phyloP scores from a whole-genome alignment of 2,888 invertebrate species.

The Nomada flava region DNA sequence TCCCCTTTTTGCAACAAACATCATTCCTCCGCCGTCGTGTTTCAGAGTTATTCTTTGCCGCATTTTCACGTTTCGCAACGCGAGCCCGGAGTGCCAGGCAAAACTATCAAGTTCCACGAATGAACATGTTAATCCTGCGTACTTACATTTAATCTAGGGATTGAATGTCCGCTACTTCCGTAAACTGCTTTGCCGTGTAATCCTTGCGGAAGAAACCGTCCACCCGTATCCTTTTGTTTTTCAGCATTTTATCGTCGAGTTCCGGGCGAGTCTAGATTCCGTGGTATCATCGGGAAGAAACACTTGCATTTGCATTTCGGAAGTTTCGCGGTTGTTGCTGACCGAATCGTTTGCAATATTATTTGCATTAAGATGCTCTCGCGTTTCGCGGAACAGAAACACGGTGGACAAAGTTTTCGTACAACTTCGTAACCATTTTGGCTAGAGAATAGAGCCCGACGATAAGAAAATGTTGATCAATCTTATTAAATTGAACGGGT shows the following conservation, averaged over 20 bases:
- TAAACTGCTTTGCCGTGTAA: neutral
- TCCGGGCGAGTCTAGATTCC: neutral
- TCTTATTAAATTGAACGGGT: neutral
- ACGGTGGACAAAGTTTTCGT: neutral
- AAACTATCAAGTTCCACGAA: neutral
- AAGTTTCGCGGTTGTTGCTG: neutral
- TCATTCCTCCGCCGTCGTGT: neutral
- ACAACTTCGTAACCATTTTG: neutral
- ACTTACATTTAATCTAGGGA: conserved; percentile 24
- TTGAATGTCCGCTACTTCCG: conserved; percentile 10
- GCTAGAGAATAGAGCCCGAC: neutral
- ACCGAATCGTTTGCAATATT: neutral
- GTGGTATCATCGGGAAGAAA: neutral
- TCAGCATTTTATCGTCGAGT: neutral
- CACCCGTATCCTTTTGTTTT: neutral
- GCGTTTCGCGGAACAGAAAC: too few relatives aligned
- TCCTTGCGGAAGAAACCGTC: neutral
- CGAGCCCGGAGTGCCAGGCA: neutral
- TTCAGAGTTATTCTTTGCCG: neutral
- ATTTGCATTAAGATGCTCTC: conserved; percentile 1
- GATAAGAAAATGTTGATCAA: neutral
- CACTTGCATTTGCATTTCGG: neutral
- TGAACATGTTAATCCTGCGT: neutral
- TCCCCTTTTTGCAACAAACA: neutral
- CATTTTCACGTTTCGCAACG: neutral